Conservation (phyloP, 2,113 vertebrate species). For the Ciconia boyciana region DNA sequence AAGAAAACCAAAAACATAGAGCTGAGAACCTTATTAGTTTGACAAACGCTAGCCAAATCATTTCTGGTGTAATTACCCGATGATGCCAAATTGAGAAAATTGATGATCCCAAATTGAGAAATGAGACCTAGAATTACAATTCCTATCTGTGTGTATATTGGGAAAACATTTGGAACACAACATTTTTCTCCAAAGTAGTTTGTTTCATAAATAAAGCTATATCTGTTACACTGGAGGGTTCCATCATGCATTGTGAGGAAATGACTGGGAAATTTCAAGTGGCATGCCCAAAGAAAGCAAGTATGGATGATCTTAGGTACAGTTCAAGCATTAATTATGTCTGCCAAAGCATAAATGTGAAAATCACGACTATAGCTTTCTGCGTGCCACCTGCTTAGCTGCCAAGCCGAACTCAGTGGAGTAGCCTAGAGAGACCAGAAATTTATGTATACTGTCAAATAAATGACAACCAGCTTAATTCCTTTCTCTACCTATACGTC, state of each 20-base stretch:
- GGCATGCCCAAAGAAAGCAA: background rate
- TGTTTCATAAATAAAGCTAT: background rate
- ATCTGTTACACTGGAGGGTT: background rate
- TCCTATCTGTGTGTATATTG: background rate
- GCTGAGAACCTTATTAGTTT: background rate
- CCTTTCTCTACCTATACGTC: background rate
- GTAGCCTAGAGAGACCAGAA: background rate
- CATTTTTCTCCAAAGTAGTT: background rate
- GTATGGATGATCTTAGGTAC: background rate
- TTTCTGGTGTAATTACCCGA: background rate
- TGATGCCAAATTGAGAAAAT: background rate
- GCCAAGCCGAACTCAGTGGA: background rate
- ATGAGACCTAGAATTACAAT: background rate
- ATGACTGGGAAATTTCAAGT: slow-evolving; percentile 2
- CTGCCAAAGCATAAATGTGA: background rate
- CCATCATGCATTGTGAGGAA: background rate
- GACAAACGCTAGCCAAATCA: background rate
- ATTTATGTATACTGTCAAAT: background rate
- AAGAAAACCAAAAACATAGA: background rate
- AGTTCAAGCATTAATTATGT: background rate
- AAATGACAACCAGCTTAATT: background rate
- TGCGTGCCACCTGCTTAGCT: background rate
- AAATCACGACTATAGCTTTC: background rate
- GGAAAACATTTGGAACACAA: background rate
- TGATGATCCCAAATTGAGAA: background rate